These are phyloP conservation scores for Polypedilum vanderplanki DNA, from an alignment of 1,140 invertebrate species.

Conservation along the genomic window DNA sequence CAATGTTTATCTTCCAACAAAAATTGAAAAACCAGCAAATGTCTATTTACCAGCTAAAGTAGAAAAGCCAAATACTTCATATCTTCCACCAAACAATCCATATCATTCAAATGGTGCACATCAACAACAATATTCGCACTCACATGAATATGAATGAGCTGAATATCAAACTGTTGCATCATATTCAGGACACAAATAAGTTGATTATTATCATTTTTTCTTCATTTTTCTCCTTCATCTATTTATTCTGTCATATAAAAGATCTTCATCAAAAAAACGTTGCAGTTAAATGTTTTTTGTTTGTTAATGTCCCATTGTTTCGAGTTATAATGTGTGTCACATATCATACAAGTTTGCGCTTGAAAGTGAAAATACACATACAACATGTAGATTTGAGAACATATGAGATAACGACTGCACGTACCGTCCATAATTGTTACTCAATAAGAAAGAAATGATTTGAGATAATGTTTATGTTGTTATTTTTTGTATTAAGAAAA, in stretches of 20 bases:
- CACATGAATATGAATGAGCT: neutral
- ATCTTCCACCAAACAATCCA: conserved; percentile 13
- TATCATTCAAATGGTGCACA: neutral
- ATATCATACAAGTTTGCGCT: neutral
- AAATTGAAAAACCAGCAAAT: neutral
- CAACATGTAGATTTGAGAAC: neutral
- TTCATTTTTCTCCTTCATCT: neutral
- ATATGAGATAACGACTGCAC: neutral
- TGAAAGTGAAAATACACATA: neutral
- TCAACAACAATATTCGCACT: neutral
- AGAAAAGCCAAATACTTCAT: neutral
- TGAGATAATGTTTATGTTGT: neutral
- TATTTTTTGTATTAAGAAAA: neutral
- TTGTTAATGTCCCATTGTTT: conserved; percentile 15
- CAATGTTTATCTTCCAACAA: neutral
- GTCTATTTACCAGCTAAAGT: neutral
- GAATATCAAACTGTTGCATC: neutral
- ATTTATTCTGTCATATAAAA: no score
- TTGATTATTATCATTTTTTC: neutral
- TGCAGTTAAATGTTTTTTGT: neutral
- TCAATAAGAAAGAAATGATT: neutral
- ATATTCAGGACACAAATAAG: conserved; percentile 3
- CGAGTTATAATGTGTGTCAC: conserved; percentile 6
- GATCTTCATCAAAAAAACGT: no score
- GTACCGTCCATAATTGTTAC: neutral